Evolutionary conservation across 2,113 vertebrate species (phyloP).

Genomic region (Benitochromis conjunctus): DNA sequence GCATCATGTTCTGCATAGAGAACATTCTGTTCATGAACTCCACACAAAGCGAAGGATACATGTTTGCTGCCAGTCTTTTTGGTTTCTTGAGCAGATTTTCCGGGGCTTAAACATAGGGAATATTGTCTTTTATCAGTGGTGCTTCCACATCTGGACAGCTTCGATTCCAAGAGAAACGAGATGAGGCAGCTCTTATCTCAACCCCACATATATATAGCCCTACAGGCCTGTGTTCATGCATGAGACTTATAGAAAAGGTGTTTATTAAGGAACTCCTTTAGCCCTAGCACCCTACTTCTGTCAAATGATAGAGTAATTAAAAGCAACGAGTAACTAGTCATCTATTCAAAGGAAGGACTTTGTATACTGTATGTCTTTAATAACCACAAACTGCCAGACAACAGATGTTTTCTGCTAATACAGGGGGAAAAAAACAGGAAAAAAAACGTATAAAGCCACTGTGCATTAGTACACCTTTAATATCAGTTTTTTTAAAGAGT

Average conservation of each 20-base stretch:
- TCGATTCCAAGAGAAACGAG: conserved; percentile 28
- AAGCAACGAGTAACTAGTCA: background rate
- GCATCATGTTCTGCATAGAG: conserved; percentile 48
- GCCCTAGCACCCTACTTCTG: conserved; percentile 5
- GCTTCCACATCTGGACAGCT: conserved; percentile 53
- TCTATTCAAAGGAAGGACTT: background rate
- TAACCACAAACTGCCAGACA: background rate
- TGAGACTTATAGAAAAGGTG: conserved; percentile 30
- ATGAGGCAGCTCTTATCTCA: conserved; percentile 60
- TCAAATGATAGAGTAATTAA: conserved; percentile 24
- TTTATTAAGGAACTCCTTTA: conserved; percentile 51
- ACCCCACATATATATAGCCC: conserved; percentile 34
- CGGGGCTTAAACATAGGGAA: conserved; percentile 60
- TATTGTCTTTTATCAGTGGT: conserved; percentile 51
- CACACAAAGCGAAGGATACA: conserved; percentile 35
- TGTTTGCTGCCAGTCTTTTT: conserved; percentile 44
- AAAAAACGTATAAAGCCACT: background rate
- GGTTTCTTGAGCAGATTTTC: conserved; percentile 59
- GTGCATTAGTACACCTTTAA: background rate
- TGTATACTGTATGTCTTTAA: background rate
- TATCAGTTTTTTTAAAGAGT: background rate
- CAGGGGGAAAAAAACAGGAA: background rate
- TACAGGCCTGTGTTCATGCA: conserved; percentile 39
- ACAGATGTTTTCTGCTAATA: background rate
- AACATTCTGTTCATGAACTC: conserved; percentile 53